Percentiles rank a stretch among this genome's conserved stretches.
phyloP scores from a whole-genome alignment of 2,888 invertebrate species.

The Piscicola geometra region DNA sequence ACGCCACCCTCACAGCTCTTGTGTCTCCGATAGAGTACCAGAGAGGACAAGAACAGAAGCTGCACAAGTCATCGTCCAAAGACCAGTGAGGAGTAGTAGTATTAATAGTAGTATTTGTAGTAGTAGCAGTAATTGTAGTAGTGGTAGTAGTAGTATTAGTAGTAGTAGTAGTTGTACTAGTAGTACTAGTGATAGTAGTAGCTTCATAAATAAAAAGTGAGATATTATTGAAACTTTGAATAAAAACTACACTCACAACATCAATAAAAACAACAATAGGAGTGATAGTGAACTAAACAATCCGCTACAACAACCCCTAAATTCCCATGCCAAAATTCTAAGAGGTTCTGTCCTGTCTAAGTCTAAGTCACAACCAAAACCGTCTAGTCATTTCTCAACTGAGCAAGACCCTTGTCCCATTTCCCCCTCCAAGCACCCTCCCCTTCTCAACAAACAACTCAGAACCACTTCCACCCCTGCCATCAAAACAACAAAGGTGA shows the following conservation, averaged over 20 bases:
- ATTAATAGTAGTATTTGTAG: too few species aligned
- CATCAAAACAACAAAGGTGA: constrained; percentile 26
- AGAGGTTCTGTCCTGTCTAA: constrained; percentile 17
- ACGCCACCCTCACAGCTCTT: constrained; percentile 62
- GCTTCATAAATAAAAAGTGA: too few species aligned
- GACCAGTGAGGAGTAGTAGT: background rate
- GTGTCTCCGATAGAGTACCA: constrained; percentile 90
- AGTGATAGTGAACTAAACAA: constrained; percentile 6
- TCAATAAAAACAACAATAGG: background rate
- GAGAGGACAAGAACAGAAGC: constrained; percentile 59
- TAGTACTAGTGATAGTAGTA: too few species aligned
- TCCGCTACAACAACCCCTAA: background rate
- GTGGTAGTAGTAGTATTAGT: too few species aligned
- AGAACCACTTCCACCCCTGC: constrained; percentile 32
- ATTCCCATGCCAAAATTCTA: background rate
- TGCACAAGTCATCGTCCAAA: background rate
- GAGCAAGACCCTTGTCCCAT: background rate
- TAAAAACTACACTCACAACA: background rate
- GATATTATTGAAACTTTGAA: too few species aligned
- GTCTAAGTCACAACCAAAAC: constrained; percentile 35
- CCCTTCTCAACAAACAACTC: constrained; percentile 27
- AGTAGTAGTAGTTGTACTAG: too few species aligned
- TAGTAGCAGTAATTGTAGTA: too few species aligned
- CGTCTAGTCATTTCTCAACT: constrained; percentile 15
- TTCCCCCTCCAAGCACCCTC: background rate